phyloP scores from a whole-genome alignment of 2,113 vertebrate genomes.

The Ascaphus truei region DNA sequence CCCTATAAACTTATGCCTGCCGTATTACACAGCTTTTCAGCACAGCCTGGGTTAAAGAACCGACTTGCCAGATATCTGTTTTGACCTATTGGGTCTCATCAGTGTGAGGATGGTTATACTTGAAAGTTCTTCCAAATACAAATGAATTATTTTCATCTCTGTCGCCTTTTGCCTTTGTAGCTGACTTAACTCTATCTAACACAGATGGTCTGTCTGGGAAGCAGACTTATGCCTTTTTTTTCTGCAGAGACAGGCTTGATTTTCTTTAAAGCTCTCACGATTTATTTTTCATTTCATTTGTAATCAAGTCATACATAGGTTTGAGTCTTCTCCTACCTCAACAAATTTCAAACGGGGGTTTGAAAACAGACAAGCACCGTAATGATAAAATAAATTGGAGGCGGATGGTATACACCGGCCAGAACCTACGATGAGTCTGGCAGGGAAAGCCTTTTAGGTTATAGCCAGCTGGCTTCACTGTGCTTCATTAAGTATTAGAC shows the following conservation, averaged over 20 bases:
- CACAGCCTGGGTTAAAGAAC: too few species aligned
- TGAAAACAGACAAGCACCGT: neutral
- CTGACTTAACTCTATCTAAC: slow-evolving; percentile 26
- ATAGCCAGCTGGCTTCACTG: slow-evolving; percentile 10
- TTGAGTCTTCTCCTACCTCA: neutral
- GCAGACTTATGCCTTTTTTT: neutral
- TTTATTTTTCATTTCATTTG: slow-evolving; percentile 5
- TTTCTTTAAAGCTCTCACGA: slow-evolving; percentile 15
- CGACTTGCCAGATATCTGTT: too few species aligned
- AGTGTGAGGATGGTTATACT: neutral
- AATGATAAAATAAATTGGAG: slow-evolving; percentile 21
- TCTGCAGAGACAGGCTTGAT: slow-evolving; percentile 7
- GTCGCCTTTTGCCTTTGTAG: slow-evolving; percentile 17
- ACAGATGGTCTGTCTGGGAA: slow-evolving; percentile 35
- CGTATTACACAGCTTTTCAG: too few species aligned
- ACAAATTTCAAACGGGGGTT: neutral
- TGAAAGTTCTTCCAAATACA: neutral
- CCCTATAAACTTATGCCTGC: too few species aligned
- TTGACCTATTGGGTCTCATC: too few species aligned
- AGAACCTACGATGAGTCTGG: slow-evolving; percentile 2
- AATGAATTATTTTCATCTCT: slow-evolving; percentile 6
- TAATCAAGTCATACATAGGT: neutral
- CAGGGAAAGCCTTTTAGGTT: slow-evolving; percentile 9
- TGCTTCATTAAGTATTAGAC: slow-evolving; percentile 22
- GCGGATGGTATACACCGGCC: neutral